Base-by-base conservation (phyloP, 2,797 vertebrate species). In the Craterocephalus amniculus region DNA sequence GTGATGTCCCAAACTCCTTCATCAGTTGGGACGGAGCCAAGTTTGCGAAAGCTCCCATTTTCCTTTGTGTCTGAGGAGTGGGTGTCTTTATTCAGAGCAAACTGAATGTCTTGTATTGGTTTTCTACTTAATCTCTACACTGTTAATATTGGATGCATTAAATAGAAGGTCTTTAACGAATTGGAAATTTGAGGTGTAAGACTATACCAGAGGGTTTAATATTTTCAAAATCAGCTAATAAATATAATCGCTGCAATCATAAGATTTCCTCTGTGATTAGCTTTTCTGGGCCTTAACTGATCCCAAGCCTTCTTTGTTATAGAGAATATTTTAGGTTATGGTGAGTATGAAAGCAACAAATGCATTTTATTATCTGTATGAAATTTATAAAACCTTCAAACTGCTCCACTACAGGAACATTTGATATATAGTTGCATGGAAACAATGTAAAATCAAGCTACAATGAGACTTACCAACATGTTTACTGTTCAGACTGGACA, bases 1-100 rank as follows among this genome's bases (percentile, higher is more conserved):
- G 72, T 72, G 57, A 63, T 80, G 88, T 90, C 89, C 90, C 88
- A 89, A 88, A 92, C 90, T 92, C 90, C 85, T 89, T 93, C 83
- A 91, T 81, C 82, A 80, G 77, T 83, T 90, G 88, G 90, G 82
- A 81, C 16, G 6, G 58, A 80, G 90, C 90, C 91, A 91, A 77
- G 70, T 76, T 83, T 79, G 77, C 70, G 68, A n/a, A n/a, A n/a
- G n/a, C 62, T 56, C n/a, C 58, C 45, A 1, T 72, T 84, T 76
- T 58, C 68, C 79, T 85, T 86, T 87, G 84, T 86, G 80, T 81
- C 76, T 70, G 69, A 85, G 63, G 58, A 78, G 38, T 22, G 48
- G 34, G 57, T 49, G 74, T 73, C 74, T 79, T 75, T 80, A 45
- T 82, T 76, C 22, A 43, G 63, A 43, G 18, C 51, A 11, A 8